phyloP scores from a whole-genome alignment of 1,140 invertebrate genomes.

The Triops longicaudatus region DNA sequence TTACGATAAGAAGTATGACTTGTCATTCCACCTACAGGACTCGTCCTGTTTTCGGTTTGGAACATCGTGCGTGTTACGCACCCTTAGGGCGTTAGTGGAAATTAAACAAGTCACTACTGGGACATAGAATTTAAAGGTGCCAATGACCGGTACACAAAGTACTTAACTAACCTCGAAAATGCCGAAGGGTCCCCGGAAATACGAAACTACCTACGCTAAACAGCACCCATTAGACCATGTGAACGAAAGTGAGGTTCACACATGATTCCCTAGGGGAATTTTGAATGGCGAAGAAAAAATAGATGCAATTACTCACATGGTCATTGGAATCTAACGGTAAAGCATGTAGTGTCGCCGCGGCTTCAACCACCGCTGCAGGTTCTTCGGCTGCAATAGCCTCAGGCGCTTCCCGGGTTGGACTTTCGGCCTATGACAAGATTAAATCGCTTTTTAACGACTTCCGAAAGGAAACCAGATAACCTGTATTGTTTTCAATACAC shows the following conservation, averaged over 20 bases:
- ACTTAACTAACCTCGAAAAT: neutral
- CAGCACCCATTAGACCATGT: neutral
- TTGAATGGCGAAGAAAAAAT: no score
- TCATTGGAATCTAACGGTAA: neutral
- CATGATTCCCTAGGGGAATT: neutral
- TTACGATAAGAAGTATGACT: neutral
- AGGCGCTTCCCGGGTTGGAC: neutral
- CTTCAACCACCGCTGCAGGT: neutral
- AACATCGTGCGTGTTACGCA: neutral
- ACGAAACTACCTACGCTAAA: neutral
- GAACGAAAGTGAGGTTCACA: neutral
- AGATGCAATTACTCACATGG: neutral
- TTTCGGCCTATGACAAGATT: neutral
- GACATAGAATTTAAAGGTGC: neutral
- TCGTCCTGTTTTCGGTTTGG: neutral
- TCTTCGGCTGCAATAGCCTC: neutral
- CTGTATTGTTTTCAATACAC: no score
- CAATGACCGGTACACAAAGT: neutral
- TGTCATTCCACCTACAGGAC: neutral
- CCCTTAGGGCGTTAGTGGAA: neutral
- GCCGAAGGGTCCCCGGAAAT: neutral
- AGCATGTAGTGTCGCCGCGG: neutral
- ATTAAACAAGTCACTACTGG: neutral
- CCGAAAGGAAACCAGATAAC: neutral
- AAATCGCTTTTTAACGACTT: neutral